Base-by-base conservation (phyloP, 2,888 invertebrate species). In the Galerucella nymphaeae region DNA sequence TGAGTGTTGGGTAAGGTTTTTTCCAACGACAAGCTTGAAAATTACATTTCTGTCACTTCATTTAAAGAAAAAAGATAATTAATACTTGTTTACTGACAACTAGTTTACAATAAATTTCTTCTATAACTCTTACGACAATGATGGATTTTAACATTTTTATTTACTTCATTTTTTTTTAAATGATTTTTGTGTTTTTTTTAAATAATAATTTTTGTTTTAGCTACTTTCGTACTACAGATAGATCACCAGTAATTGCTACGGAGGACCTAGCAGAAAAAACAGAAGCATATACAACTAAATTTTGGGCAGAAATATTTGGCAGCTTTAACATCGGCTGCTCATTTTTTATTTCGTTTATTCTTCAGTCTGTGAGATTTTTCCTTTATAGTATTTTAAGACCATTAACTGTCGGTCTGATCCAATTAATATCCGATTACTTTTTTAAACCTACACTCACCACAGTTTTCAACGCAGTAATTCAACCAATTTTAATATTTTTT, bases 241-340 rank as follows among this genome's bases (percentile, higher is more conserved):
- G 87, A 9, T 89, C 90, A n/a, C 92, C 91, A 0, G 84, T 90
- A 38, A 85, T 91, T 11, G 80, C 85, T 14, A 88, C 91, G 0
- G 90, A 91, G 74, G 84, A 88, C 42, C 81, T 90, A 30, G 90
- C 90, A 0, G 90, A 92, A 75, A 89, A 88, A 78, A 89, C 90
- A 0, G 90, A 90, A 70, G 84, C 86, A 63, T 88, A 88, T 74
- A 90, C 91, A 1, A 91, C 89, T 0, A 87, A 88, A 79, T 92
- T 92, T 81, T 92, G 92, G 91, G 91, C 92, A 0, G 91, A 92
- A 80, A 86, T 91, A 74, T 92, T 92, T 80, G 92, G 91, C 0
- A 87, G 89, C 1, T 81, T 91, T 23, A 90, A 92, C 80, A 89
- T 92, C 65, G 89, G 87, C 41, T 86, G 90, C 10, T 88, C 91